Conservation (phyloP, 1,140 invertebrate genomes). For the Teleogryllus occipitalis region DNA sequence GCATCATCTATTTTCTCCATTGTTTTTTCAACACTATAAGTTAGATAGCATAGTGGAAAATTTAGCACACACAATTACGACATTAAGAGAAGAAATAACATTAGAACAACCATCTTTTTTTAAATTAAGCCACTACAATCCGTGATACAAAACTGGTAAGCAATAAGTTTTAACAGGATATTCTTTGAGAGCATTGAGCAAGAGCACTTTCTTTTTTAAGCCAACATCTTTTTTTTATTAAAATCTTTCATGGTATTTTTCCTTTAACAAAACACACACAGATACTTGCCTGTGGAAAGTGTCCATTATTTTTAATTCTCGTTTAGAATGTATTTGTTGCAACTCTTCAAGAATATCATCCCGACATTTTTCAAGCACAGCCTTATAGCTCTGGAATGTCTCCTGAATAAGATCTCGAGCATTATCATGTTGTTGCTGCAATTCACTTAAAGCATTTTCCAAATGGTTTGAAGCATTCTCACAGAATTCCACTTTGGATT, state of each 20-base stretch:
- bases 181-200: no score
- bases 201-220: no score
- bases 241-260: no score
- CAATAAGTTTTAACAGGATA: no score
- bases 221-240: no score
- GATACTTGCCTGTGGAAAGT: conserved; percentile 54
- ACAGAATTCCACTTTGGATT: conserved; percentile 62
- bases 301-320: conserved; percentile 83
- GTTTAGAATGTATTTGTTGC: conserved; percentile 68
- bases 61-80: no score
- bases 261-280: background rate
- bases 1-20: conserved; percentile 76
- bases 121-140: no score
- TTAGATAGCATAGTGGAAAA: no score
- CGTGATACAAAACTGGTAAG: no score
- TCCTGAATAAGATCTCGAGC: conserved; percentile 78
- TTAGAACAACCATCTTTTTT: no score
- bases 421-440: conserved; percentile 76
- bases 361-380: conserved; percentile 65
- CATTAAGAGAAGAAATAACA: no score
- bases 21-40: conserved; percentile 58
- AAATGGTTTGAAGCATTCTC: conserved; percentile 62
- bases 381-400: conserved; percentile 74
- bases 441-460: conserved; percentile 69
- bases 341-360: conserved; percentile 68